A percentile compares a stretch with the other conserved stretches of the same genome.
Conservation (phyloP, 2,888 invertebrate genomes). For the Dyspetes luteomarginatus region DNA sequence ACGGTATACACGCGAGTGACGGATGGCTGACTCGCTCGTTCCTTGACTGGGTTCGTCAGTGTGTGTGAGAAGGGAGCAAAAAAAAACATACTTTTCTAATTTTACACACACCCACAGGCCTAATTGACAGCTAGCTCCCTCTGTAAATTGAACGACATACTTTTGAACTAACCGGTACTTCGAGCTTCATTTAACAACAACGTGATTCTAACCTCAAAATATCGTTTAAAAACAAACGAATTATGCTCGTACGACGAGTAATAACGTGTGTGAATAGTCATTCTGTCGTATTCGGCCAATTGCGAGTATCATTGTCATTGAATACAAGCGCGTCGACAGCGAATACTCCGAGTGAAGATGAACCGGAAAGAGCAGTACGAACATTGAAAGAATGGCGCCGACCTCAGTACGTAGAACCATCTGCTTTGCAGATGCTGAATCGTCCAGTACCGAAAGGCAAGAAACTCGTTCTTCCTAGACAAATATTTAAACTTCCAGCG, state of each 20-base stretch:
- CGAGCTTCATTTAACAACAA: not conserved
- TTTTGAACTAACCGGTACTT: not conserved
- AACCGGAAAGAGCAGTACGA: not conserved
- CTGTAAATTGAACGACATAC: too few species aligned
- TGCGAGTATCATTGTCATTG: slow-evolving; percentile 1
- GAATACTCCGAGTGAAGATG: not conserved
- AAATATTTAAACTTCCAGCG: not conserved
- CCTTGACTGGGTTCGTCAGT: not conserved
- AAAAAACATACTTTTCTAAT: too few species aligned
- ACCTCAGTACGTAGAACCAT: not conserved
- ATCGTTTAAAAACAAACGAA: not conserved
- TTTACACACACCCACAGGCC: too few species aligned
- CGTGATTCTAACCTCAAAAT: slow-evolving; percentile 34
- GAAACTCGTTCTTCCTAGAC: not conserved
- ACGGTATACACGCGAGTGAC: not conserved
- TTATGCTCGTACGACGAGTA: slow-evolving; percentile 34
- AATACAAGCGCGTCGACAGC: not conserved
- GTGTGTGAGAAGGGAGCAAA: too few species aligned
- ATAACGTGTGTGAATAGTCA: slow-evolving; percentile 8
- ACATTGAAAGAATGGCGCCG: slow-evolving; percentile 54
- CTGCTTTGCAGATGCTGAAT: not conserved
- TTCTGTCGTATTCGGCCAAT: not conserved
- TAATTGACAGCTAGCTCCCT: too few species aligned
- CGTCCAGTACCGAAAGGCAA: not conserved
- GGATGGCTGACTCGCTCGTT: not conserved